Base-by-base conservation (phyloP, 2,888 invertebrate species). In the Nemoura dubitans region DNA sequence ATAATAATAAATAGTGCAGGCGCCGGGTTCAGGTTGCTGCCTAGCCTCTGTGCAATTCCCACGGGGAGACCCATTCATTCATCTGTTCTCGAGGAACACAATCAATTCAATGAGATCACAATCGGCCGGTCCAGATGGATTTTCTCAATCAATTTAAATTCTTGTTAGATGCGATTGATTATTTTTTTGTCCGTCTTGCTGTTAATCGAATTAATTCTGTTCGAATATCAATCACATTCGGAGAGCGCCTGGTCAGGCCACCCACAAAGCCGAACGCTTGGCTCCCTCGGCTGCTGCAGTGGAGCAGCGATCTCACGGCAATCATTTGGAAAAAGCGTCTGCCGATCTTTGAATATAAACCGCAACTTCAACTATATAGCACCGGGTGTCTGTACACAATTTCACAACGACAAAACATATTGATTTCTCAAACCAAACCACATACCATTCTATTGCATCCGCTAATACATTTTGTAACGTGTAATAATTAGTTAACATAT, bases 121-220 rank as follows among this genome's bases (percentile, higher is more conserved):
- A 59, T 59, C 59, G 59, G 21, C 14, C 59, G 59, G 59, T n/a
- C 59, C 6, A 81, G 28, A n/a, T 26, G 28, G 78, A 78, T 14
- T 28, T n/a, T 29, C 81, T 81, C 81, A 81, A 81, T 81, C 81
- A 81, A 81, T 81, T 81, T 81, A 81, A 81, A 81, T 81, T 81
- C 81, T 81, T 81, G 29, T 78, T 78, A 78, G 26, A 30, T 81
- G n/a, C 81, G 81, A 81, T 30, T 81, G 81, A 81, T 59, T 59
- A 59, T 28, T 81, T 81, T 80, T 81, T 81, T 16, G 27, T 78
- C 78, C 78, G 28, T 26, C 78, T 78, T 78, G 28, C 28, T 27
- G 28, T 28, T 81, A 81, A 81, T 81, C 81, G 81, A 81, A 81
- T 81, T 81, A 81, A 81, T 29, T 21, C 81, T 81, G n/a, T 30